Percentiles rank a stretch among this genome's conserved stretches.
phyloP scores from a whole-genome alignment of 2,888 invertebrate genomes.

The Aproaerema taeniolella region DNA sequence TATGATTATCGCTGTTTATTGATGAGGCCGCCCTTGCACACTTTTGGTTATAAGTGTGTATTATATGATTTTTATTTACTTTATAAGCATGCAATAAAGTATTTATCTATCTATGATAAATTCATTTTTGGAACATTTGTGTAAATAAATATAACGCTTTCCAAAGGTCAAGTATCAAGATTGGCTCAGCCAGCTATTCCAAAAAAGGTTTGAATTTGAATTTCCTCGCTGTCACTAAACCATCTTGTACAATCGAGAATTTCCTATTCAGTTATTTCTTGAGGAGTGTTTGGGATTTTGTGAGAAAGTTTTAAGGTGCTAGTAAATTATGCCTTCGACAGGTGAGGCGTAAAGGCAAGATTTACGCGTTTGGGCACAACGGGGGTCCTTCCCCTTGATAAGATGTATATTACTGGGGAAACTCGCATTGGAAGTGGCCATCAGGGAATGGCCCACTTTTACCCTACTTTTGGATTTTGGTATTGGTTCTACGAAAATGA shows the following conservation, averaged over 20 bases:
- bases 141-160: too few species aligned
- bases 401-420: conserved; percentile 70
- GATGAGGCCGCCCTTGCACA: too few species aligned
- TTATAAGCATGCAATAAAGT: too few species aligned
- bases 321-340: conserved; percentile 77
- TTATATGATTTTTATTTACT: too few species aligned
- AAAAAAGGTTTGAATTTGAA: conserved; percentile 54
- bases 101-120: too few species aligned
- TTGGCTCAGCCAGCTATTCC: too few species aligned
- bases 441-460: conserved; percentile 52
- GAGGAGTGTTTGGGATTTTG: conserved; percentile 71
- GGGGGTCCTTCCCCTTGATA: conserved; percentile 63
- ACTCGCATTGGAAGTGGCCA: conserved; percentile 59
- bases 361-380: conserved; percentile 67
- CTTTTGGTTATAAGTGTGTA: too few species aligned
- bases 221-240: conserved; percentile 47
- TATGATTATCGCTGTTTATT: too few species aligned
- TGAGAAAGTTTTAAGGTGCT: conserved; percentile 70
- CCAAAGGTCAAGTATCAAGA: too few species aligned
- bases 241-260: conserved; percentile 54
- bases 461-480: too few species aligned
- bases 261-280: conserved; percentile 74
- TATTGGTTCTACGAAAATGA: too few species aligned
- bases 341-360: conserved; percentile 76
- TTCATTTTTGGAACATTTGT: too few species aligned